Base-by-base conservation (phyloP, 2,797 vertebrate species). In the Eutrigla gurnardus region DNA sequence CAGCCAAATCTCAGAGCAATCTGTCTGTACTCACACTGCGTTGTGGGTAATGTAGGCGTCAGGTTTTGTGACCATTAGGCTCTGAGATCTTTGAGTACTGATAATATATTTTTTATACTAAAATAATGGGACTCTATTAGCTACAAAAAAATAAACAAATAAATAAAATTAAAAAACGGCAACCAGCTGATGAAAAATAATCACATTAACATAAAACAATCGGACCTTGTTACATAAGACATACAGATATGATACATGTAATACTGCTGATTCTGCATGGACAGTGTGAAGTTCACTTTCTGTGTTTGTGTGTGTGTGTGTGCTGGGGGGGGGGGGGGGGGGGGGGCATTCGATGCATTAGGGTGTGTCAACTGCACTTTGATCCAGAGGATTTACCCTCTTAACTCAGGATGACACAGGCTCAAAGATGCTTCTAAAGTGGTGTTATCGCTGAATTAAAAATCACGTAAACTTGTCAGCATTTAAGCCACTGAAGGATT, bases 341-440 rank as follows among this genome's bases (percentile, higher is more conserved):
- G 35, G 5, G 2, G 7, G n/a, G 43, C 52, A 60, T 58, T 36
- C 55, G 60, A 25, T 75, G 62, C 63, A 82, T 82, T 52, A 54
- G 70, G 74, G 67, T n/a, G 66, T 53, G 60, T 76, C 65, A 69
- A 33, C 74, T 65, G 54, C 73, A 80, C 76, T 77, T 77, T 71
- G 55, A 82, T 58, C 78, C 40, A 40, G 49, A 70, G 60, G 80
- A 75, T 82, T 86, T 64, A 15, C 32, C 61, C 53, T 70, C 74
- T 73, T 73, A 64, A 59, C 59, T 64, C 55, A 45, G 65, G 15
- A 79, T 50, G 32, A 65, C 73, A 54, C 2, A 0, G 70, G 46
- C 67, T 9, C 60, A 66, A 42, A 73, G 49, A 69, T 32, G 49
- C 58, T 33, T 45, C 47, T 69, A 25, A 78, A 77, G 58, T 60